phyloP scores from a whole-genome alignment of 2,797 vertebrate species.

The Heliangelus exortis region DNA sequence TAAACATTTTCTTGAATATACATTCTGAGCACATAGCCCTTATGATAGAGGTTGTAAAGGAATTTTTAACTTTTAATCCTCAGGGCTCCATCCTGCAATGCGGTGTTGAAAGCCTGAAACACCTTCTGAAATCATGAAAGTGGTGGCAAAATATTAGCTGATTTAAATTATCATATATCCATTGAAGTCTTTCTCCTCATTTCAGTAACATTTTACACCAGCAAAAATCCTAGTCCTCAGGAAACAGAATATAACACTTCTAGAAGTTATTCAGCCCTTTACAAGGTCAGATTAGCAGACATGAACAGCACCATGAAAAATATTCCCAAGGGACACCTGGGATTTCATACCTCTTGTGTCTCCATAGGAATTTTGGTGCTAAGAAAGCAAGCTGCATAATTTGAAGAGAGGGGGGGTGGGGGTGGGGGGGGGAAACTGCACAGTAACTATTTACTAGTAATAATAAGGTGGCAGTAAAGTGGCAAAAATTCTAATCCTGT shows the following conservation, averaged over 20 bases:
- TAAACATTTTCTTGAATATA: constrained; percentile 35
- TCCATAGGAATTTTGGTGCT: not conserved
- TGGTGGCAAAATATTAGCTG: not conserved
- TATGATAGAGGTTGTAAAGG: constrained; percentile 30
- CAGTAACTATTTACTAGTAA: not conserved
- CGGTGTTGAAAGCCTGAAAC: not conserved
- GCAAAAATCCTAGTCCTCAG: not conserved
- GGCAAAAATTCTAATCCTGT: constrained; percentile 6
- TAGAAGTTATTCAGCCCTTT: not conserved
- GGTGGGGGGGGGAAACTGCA: not conserved
- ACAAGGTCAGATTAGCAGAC: not conserved
- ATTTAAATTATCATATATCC: not conserved
- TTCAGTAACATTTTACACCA: not conserved
- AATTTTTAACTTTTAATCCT: constrained; percentile 54
- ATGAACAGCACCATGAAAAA: not conserved
- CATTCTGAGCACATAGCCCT: constrained; percentile 39
- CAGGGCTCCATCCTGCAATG: not conserved
- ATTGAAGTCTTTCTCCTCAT: not conserved
- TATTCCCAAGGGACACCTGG: not conserved
- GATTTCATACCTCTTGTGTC: not conserved
- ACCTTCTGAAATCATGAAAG: constrained; percentile 7
- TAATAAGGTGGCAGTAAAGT: not conserved
- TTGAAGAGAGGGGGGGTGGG: not conserved
- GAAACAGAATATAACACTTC: not conserved
- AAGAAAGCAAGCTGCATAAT: not conserved